Base-by-base conservation (phyloP, 2,888 invertebrate species). In the Argyra leucocephala region DNA sequence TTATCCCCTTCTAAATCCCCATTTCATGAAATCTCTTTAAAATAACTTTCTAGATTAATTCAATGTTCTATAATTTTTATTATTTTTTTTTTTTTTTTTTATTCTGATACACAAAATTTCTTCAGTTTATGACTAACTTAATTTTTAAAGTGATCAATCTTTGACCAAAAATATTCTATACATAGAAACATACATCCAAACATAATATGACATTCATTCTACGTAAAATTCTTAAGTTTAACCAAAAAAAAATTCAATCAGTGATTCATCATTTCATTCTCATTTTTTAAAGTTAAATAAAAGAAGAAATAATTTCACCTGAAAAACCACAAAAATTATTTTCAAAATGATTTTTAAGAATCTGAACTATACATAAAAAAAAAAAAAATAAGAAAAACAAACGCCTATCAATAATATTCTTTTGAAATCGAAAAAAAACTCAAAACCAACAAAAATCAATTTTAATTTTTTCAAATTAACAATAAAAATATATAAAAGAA, bases 361-460 rank as follows among this genome's bases (percentile, higher is more conserved):
- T n/a, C n/a, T n/a, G n/a, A n/a, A n/a, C n/a, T 31, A 31, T 31
- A 31, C 31, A 31, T 31, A 31, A 7, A 31, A 7, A 31, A 31
- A n/a, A 7, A 31, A 31, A 6, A 26, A 26, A 26, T 4, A 26
- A 9, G 12, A 15, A 37, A 12, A 5, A 48, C 5, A 48, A 48
- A 48, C 48, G 48, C 48, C 18, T 48, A 48, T 48, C 48, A 48
- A 48, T 18, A 48, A 2, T 48, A 12, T 31, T 31, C 12, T 6
- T 31, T 10, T n/a, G n/a, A n/a, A n/a, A n/a, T n/a, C n/a, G n/a
- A 31, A 10, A 31, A 31, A 31, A 5, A 31, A 12, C 12, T 3
- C 18, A 48, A 48, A 48, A 48, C 31, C 31, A 48, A n/a, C 48
- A 48, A 48, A 48, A 48, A 48, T 48, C n/a, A 48, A 48, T 48